Conservation (phyloP, 2,888 invertebrate species). For the Xiphydria camelus region DNA sequence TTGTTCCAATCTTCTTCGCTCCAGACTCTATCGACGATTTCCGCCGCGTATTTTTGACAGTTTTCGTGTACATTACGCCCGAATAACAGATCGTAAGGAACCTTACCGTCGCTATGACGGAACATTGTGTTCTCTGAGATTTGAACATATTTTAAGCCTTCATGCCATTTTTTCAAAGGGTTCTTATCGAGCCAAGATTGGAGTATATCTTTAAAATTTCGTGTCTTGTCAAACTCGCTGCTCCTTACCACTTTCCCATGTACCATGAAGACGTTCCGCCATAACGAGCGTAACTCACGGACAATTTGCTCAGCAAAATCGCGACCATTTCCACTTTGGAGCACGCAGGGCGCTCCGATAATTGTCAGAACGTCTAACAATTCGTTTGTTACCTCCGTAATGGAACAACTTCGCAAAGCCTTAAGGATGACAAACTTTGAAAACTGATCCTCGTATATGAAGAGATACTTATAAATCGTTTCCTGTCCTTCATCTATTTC, state of each 20-base stretch:
- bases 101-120: constrained; percentile 24
- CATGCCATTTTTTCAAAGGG: constrained; percentile 34
- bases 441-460: constrained; percentile 40
- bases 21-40: constrained; percentile 17
- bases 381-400: constrained; percentile 33
- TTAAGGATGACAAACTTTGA: constrained; percentile 40
- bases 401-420: constrained; percentile 28
- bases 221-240: constrained; percentile 4
- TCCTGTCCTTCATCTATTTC: constrained; percentile 31
- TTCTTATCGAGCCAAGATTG: constrained; percentile 35
- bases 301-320: constrained; percentile 38
- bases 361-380: constrained; percentile 39
- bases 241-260: constrained; percentile 29
- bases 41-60: constrained; percentile 20
- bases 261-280: constrained; percentile 35
- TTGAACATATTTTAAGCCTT: constrained; percentile 38
- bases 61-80: constrained; percentile 29
- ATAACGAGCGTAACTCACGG: constrained; percentile 29
- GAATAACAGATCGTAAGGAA: constrained; percentile 38
- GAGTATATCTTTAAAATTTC: constrained; percentile 35
- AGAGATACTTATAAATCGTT: constrained; percentile 28
- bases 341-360: constrained; percentile 40
- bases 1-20: constrained; percentile 28
- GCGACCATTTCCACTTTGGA: constrained; percentile 41
- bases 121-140: constrained; percentile 38